A percentile compares a stretch with the other conserved stretches of the same genome.
Conservation (phyloP, 2,113 vertebrate species). For the Crotalus viridis region DNA sequence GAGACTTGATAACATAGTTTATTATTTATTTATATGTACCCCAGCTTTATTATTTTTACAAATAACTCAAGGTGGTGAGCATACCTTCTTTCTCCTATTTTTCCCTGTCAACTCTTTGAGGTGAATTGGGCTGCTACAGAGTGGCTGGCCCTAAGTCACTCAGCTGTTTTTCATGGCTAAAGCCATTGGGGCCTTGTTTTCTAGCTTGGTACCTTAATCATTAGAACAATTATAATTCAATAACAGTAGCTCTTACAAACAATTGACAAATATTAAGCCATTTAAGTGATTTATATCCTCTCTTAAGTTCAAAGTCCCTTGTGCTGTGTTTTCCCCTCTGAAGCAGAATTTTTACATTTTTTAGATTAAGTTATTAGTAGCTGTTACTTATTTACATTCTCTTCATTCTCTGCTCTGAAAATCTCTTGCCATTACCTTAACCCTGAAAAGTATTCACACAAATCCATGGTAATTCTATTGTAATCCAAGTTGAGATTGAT, state of each 20-base stretch:
- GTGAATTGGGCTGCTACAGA: too few species aligned
- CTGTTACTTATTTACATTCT: neutral
- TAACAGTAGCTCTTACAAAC: neutral
- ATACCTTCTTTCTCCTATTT: too few species aligned
- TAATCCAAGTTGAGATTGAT: neutral
- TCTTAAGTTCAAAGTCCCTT: neutral
- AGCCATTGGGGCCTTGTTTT: too few species aligned
- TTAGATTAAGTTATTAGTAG: neutral
- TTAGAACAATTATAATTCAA: neutral
- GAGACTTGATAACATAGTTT: neutral
- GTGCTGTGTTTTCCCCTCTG: neutral
- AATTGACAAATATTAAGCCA: neutral
- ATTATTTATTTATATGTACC: neutral
- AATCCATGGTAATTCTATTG: neutral
- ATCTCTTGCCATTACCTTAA: neutral
- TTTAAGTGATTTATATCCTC: neutral
- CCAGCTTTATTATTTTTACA: too few species aligned
- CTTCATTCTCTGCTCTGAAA: neutral
- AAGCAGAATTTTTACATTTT: neutral
- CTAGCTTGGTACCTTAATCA: too few species aligned
- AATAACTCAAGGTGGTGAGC: too few species aligned
- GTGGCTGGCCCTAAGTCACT: too few species aligned
- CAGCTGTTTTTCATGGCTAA: too few species aligned
- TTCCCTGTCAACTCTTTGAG: too few species aligned
- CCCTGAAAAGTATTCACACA: neutral